Percentiles rank a stretch among this genome's conserved stretches.
phyloP scores from a whole-genome alignment of 2,113 vertebrate species.

The Gambusia affinis region DNA sequence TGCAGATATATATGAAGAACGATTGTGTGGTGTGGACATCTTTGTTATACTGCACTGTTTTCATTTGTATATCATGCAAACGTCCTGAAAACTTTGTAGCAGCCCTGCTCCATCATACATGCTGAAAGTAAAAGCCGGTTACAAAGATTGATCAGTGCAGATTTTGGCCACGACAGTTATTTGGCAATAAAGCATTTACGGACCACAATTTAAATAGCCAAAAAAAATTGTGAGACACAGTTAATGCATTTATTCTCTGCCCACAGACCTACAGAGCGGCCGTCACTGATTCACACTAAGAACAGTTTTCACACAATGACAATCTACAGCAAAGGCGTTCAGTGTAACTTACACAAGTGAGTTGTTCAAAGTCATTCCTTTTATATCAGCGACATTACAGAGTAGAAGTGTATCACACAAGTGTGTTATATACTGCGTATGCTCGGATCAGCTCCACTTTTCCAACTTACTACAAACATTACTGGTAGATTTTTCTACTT shows the following conservation, averaged over 20 bases:
- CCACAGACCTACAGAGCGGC: conserved; percentile 31
- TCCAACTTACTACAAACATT: not conserved
- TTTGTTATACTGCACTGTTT: conserved; percentile 48
- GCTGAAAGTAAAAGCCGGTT: conserved; percentile 56
- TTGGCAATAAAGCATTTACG: conserved; percentile 39
- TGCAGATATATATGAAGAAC: conserved; percentile 55
- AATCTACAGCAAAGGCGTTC: conserved; percentile 42
- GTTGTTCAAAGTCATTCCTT: conserved; percentile 4
- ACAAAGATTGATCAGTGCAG: conserved; percentile 57
- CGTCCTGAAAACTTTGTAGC: conserved; percentile 57
- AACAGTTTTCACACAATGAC: conserved; percentile 46
- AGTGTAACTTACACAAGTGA: conserved; percentile 27
- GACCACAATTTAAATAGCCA: conserved; percentile 53
- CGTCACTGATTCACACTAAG: conserved; percentile 55
- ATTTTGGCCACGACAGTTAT: conserved; percentile 49
- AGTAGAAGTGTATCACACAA: not conserved
- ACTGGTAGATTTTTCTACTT: not conserved
- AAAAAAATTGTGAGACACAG: conserved; percentile 41
- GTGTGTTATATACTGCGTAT: conserved; percentile 1
- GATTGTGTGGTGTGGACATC: conserved; percentile 68
- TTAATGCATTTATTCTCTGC: conserved; percentile 39
- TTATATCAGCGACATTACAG: conserved; percentile 7
- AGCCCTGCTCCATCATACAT: conserved; percentile 42
- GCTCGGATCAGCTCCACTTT: conserved; percentile 11
- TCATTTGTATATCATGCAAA: conserved; percentile 66